These are phyloP conservation scores for Poecile montanus DNA, from an alignment of 2,797 vertebrate genomes.

Conservation along the genomic window DNA sequence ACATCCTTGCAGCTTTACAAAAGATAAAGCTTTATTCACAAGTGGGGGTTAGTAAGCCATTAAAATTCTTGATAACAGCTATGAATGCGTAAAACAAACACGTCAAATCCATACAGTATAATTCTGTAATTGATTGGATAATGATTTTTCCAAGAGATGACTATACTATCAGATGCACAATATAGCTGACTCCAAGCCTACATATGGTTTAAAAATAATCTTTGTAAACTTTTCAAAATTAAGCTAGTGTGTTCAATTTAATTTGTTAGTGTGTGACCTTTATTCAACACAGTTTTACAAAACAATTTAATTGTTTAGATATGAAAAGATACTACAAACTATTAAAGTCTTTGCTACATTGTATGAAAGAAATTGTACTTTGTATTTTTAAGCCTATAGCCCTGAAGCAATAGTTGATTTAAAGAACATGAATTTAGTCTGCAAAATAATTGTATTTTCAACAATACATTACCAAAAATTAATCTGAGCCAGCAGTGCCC, in stretches of 20 bases:
- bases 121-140: slow-evolving; percentile 67
- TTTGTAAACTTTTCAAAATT: slow-evolving; percentile 54
- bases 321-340: slow-evolving; percentile 52
- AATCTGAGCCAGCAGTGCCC: not conserved
- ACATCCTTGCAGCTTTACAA: slow-evolving; percentile 57
- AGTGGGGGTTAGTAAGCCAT: slow-evolving; percentile 41
- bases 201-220: slow-evolving; percentile 48
- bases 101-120: slow-evolving; percentile 33
- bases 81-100: slow-evolving; percentile 58
- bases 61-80: slow-evolving; percentile 57
- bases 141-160: slow-evolving; percentile 28
- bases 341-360: slow-evolving; percentile 42
- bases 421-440: slow-evolving; percentile 61
- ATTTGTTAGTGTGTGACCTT: slow-evolving; percentile 60
- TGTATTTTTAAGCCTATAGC: slow-evolving; percentile 56
- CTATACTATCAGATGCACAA: slow-evolving; percentile 14
- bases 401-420: slow-evolving; percentile 60
- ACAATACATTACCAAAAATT: slow-evolving; percentile 70
- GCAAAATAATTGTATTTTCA: slow-evolving; percentile 63
- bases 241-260: not conserved
- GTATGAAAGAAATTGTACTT: slow-evolving; percentile 54
- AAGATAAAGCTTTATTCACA: slow-evolving; percentile 63
- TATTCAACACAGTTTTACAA: slow-evolving; percentile 65
- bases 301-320: slow-evolving; percentile 63
- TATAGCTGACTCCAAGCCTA: slow-evolving; percentile 37